Evolutionary conservation across 2,797 vertebrate genomes (phyloP), one percentile per base, ranked within the genome.

Genomic region (Coreius guichenoti): DNA sequence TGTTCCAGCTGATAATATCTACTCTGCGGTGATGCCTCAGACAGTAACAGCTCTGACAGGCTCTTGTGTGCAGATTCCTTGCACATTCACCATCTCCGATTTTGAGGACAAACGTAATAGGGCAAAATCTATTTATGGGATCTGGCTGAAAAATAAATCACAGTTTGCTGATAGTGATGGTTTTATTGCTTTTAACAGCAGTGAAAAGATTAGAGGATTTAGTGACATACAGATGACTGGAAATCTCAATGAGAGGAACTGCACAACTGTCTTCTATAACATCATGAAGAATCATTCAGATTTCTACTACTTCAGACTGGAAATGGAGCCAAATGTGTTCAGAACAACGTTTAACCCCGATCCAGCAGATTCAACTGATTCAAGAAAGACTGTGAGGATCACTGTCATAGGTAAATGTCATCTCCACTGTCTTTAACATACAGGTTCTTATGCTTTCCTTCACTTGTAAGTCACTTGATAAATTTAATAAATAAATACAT

Each of bases 51-150:
- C 89, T 3, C 74, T 93, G 84, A 89, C n/a, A 56, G 93, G 91
- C 65, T 92, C 91, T 8, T 94, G 93, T 87, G 65, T 93, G 73
- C 85, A 76, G 56, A 92, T 94, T 69, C 92, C 93, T 11, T 94
- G 93, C 58, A 80, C 5, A 54, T 93, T 92, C 49, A 87, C 0
- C 0, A 17, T 84, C 31, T 0, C 0, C 3, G 0, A 3, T 67
- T 0, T 0, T 26, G 0, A 8, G 0, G 0, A 1, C 0, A 0
- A 1, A 1, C n/a, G 74, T 21, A 0, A 80, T 1, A 23, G 1
- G 0, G 2, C 0, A 1, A 11, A 0, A 49, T 0, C 4, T 4
- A 33, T 21, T 0, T 1, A 3, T 13, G 90, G 49, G 29, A 7
- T 91, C 1, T 93, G 93, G 94, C 78, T 91, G 1, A 93, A 85